Evolutionary conservation across 35 echinoderm and acorn worm genomes (phyloP), one percentile per base, ranked within the genome.

Genomic region (Heliocidaris erythrogramma): DNA sequence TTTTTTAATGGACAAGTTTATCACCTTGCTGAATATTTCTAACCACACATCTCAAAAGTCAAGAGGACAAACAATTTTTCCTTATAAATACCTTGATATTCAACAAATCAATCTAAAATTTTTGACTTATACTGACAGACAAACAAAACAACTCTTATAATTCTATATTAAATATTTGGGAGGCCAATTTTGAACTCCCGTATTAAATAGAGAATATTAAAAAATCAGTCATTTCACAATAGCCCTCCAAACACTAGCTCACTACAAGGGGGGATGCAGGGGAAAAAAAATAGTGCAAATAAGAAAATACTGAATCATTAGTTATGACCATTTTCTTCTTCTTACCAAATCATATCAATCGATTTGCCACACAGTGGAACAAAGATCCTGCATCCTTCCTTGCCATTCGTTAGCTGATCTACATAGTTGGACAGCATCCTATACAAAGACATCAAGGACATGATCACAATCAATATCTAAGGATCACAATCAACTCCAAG

Each of bases 361-460:
- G 87, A 31, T 30, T 89, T 89, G 31, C 87, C 87, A 89, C 87
- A 89, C 17, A 89, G 47, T 89, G 87, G 87, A 4, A 89, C 29
- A n/a, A 89, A 89, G 32, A 89, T 89, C 47, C 87, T 89, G 87
- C 87, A 42, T 5, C 3, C 32, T 11, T 89, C 47, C 87, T 89
- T 89, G 31, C 87, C 87, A 17, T 48, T 5, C 2, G 87, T 89
- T 9, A 89, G 31, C 87, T 89, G 12, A 16, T 89, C 87, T 89
- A 48, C 87, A 89, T 42, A 89, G 12, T 3, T 5, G 42, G 47
- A 47, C 87, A 89, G 87, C 31, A 47, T 89, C 32, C 87, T 89
- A 31, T 4, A 89, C 30, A 27, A 6, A 89, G 7, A 89, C 16
- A 5, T 47, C 85, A 86, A 16, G 31, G 14, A 89, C 32, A 88